phyloP scores from a whole-genome alignment of 2,888 invertebrate genomes.

The Artemia sp. region DNA sequence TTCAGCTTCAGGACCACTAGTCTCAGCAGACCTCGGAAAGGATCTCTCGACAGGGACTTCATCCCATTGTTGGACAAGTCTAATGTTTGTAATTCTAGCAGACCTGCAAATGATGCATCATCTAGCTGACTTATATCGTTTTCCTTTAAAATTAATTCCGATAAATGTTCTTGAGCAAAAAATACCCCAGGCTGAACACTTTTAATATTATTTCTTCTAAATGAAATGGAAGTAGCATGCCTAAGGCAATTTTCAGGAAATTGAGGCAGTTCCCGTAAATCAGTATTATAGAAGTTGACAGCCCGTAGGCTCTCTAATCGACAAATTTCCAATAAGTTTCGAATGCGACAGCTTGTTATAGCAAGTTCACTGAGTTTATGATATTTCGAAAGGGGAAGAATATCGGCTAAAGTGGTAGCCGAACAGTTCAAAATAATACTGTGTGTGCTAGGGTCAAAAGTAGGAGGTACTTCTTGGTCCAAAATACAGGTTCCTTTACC shows the following conservation, averaged over 20 bases:
- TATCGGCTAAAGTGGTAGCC: background rate
- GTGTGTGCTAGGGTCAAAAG: background rate
- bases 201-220: conserved; percentile 6
- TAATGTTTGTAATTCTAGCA: conserved; percentile 48
- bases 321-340: conserved; percentile 12
- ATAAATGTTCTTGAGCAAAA: background rate
- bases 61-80: conserved; percentile 56
- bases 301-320: background rate
- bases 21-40: conserved; percentile 58
- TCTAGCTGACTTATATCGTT: conserved; percentile 57
- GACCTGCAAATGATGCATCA: conserved; percentile 52
- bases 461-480: background rate
- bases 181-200: background rate
- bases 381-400: background rate
- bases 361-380: background rate
- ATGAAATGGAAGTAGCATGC: conserved; percentile 9
- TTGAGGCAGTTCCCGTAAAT: background rate
- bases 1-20: conserved; percentile 67
- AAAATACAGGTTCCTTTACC: background rate
- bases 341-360: conserved; percentile 7
- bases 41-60: conserved; percentile 48
- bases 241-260: conserved; percentile 13
- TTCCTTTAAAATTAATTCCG: conserved; percentile 53
- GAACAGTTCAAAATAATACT: background rate
- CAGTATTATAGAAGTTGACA: background rate